phyloP scores from a whole-genome alignment of 1,140 invertebrate species.

The Drosophila miranda region DNA sequence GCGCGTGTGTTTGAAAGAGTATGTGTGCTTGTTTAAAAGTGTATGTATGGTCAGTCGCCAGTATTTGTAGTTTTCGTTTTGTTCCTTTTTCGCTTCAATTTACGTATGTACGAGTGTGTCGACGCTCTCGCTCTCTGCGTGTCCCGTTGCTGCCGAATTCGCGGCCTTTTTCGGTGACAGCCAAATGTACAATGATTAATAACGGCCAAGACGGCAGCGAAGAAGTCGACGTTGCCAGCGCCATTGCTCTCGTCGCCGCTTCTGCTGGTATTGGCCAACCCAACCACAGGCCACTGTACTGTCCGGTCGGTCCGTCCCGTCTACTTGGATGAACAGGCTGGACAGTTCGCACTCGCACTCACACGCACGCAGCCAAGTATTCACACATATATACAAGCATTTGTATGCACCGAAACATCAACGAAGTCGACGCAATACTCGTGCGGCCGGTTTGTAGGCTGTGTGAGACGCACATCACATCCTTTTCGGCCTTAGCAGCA shows the following conservation, averaged over 20 bases:
- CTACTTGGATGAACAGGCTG: conserved; percentile 39
- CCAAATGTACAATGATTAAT: conserved; percentile 82
- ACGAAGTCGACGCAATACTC: conserved; percentile 66
- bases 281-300: conserved; percentile 56
- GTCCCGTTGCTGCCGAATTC: conserved; percentile 61
- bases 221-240: conserved; percentile 59
- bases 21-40: conserved; percentile 59
- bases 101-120: conserved; percentile 23
- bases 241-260: conserved; percentile 33
- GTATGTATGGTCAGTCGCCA: conserved; percentile 64
- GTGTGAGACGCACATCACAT: conserved; percentile 63
- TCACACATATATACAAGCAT: conserved; percentile 15
- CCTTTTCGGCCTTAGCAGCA: conserved; percentile 65
- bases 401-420: conserved; percentile 41
- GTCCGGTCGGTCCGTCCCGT: conserved; percentile 7
- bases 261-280: conserved; percentile 57
- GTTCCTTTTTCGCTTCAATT: conserved; percentile 46
- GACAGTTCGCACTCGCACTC: conserved; percentile 41
- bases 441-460: conserved; percentile 58
- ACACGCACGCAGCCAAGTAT: conserved; percentile 21
- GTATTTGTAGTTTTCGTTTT: conserved; percentile 56
- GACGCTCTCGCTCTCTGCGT: conserved; percentile 48
- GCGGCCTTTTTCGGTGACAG: conserved; percentile 80
- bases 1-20: conserved; percentile 41
- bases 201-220: conserved; percentile 76